Evolutionary conservation across 2,797 vertebrate genomes (phyloP).

Genomic region (Poliocrania exsul): DNA sequence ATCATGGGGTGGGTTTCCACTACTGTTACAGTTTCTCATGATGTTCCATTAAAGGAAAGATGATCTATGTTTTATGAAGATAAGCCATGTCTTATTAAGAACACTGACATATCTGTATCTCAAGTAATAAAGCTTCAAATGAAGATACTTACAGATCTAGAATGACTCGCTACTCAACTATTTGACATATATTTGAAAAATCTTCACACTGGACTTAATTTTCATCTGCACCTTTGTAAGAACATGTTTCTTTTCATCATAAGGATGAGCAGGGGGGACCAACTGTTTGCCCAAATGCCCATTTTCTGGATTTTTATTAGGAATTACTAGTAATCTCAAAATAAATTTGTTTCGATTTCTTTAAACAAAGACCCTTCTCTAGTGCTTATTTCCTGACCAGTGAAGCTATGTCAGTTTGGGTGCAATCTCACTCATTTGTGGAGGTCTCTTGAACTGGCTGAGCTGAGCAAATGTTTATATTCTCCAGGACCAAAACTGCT

Average conservation of each 20-base stretch:
- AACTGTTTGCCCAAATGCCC: not conserved
- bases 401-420: not conserved
- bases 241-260: not conserved
- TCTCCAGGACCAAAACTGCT: not conserved
- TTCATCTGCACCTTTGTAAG: not conserved
- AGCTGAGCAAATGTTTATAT: not conserved
- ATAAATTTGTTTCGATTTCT: not conserved
- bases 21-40: not conserved
- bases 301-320: not conserved
- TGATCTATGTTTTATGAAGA: not conserved
- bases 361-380: not conserved
- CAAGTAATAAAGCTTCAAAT: not conserved
- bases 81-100: not conserved
- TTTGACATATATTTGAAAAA: not conserved
- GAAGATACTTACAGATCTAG: not conserved
- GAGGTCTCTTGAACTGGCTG: not conserved
- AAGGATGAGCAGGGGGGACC: not conserved
- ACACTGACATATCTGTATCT: not conserved
- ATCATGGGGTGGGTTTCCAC: not conserved
- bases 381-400: not conserved
- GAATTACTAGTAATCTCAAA: not conserved
- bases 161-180: not conserved
- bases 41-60: not conserved
- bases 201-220: not conserved
- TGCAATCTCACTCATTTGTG: accelerated